Evolutionary conservation across 2,888 invertebrate genomes (phyloP).

Genomic region (Agrenia bidenticulata): DNA sequence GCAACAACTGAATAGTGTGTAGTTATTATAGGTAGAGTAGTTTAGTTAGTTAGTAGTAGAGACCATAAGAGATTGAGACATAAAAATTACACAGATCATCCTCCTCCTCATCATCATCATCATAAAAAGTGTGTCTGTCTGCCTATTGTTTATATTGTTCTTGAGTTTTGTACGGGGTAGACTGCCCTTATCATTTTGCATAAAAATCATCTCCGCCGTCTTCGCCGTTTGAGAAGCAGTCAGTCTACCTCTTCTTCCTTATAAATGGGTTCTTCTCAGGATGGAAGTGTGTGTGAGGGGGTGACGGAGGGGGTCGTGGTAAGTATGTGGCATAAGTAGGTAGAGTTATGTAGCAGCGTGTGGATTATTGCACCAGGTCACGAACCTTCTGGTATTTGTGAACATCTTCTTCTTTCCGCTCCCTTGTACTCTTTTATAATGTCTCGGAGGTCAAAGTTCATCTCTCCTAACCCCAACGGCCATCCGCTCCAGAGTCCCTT

Average conservation of each 20-base stretch:
- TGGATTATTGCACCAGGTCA: slow-evolving; percentile 53
- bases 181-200: neutral
- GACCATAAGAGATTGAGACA: slow-evolving; percentile 14
- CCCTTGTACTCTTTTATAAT: too few relatives aligned
- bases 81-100: neutral
- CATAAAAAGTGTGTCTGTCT: slow-evolving; percentile 2
- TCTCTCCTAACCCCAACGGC: too few relatives aligned
- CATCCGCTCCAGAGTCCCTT: too few relatives aligned
- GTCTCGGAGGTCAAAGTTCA: too few relatives aligned
- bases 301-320: neutral
- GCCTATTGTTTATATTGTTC: neutral
- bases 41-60: slow-evolving; percentile 1
- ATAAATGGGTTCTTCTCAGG: too few relatives aligned
- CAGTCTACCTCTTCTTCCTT: neutral
- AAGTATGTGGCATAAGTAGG: neutral
- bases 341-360: neutral
- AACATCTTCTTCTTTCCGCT: neutral
- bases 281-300: neutral
- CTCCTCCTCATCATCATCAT: too few relatives aligned
- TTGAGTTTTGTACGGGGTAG: neutral
- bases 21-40: too few relatives aligned
- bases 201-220: neutral
- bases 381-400: slow-evolving; percentile 42
- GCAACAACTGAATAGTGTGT: neutral
- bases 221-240: neutral